Evolutionary conservation across 2,797 vertebrate species (phyloP), one percentile per base, ranked within the genome.

Genomic region (Pseudomugil gertrudae): DNA sequence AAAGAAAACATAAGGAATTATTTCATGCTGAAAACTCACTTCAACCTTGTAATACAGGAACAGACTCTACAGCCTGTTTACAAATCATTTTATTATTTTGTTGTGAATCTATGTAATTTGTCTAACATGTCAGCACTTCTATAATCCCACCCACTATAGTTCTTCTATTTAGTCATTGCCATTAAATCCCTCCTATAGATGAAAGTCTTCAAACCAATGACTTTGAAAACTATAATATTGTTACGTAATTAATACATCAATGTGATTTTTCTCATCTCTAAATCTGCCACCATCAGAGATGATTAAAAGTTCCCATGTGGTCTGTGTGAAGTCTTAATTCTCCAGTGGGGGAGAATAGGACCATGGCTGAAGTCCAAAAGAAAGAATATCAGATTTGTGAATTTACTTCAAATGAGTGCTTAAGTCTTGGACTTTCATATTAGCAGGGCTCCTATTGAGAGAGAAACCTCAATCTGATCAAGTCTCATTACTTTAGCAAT

Each of bases 401-500:
- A 91, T 89, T 90, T 79, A 88, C 91, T 92, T 92, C 76, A 91
- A 92, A 92, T 87, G 85, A 90, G 85, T 88, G 89, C 87, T 90
- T 93, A 92, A 93, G 87, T 91, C 82, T 85, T 75, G 69, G 87
- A 92, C 91, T 87, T 93, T 92, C 86, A 92, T 92, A 92, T 93
- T 92, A 92, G 84, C 73, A 68, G 79, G 82, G 88, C 87, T 87
- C 86, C 90, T 77, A 84, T 85, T 90, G 90, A 89, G 90, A 86
- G 79, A 86, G 79, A 89, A 83, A 84, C 78, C 86, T 84, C 87
- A 84, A 90, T 90, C 88, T 91, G 90, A 91, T 90, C 89, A 90
- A 92, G 90, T 90, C 90, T 94, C 91, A 94, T 94, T 94, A 93
- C 91, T 93, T 93, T 90, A 83, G 90, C 92, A 94, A 94, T 94